Percentiles rank a stretch among this genome's conserved stretches.
Evolutionary conservation across 2,888 invertebrate species (phyloP).

Genomic region (Tineola bisselliella): DNA sequence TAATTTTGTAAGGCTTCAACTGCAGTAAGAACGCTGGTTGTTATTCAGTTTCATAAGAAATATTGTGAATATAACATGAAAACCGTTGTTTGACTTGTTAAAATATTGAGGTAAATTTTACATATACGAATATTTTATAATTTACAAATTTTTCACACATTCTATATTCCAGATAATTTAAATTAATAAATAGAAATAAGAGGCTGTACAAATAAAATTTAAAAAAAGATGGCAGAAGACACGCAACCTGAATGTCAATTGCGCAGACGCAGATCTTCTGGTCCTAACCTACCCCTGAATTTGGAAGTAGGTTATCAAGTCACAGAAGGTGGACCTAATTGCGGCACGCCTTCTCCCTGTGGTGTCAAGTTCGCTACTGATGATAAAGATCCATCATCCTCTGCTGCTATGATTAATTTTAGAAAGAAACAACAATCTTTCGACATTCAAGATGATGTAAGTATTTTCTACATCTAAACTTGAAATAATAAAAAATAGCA

Average conservation of each 20-base stretch:
- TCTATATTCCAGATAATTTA: no score
- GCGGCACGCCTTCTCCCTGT: constrained; percentile 53
- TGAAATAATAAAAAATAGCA: background rate
- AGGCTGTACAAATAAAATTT: no score
- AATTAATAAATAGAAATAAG: no score
- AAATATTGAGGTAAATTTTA: background rate
- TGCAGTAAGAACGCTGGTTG: constrained; percentile 13
- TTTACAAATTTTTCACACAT: no score
- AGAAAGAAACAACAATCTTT: constrained; percentile 62
- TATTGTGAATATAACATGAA: background rate
- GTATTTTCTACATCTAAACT: background rate
- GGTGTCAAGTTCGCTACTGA: constrained; percentile 38
- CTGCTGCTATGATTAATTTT: constrained; percentile 46
- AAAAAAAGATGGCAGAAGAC: constrained; percentile 39
- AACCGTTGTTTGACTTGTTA: background rate
- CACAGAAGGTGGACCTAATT: constrained; percentile 39
- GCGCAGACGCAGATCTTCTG: constrained; percentile 46
- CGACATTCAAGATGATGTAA: constrained; percentile 39
- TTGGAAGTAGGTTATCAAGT: constrained; percentile 47
- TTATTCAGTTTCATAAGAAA: background rate
- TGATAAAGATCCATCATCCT: constrained; percentile 25
- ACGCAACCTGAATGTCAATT: constrained; percentile 35
- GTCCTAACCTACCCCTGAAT: constrained; percentile 42
- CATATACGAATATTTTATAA: no score
- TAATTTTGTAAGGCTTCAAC: constrained; percentile 47